Percentiles rank a stretch among this genome's conserved stretches.
Conservation (phyloP, 1,140 invertebrate genomes). For the Pentalonia nigronervosa region DNA sequence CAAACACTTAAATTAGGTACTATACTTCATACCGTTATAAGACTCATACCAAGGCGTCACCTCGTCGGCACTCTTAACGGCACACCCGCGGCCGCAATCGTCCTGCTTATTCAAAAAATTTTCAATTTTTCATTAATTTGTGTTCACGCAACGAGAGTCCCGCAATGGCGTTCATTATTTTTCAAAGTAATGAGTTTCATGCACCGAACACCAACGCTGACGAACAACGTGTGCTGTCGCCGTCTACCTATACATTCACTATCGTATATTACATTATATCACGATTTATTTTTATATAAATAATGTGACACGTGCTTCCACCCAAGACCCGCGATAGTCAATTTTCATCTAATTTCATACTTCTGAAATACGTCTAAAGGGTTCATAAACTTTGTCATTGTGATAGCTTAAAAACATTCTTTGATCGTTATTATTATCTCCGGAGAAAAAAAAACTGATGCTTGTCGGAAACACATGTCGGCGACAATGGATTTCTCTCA, state of each 20-base stretch:
- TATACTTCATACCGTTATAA: not conserved
- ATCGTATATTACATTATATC: not conserved
- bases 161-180: not conserved
- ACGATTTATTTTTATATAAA: not conserved
- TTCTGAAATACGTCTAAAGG: not conserved
- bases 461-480: not conserved
- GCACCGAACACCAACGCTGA: not conserved
- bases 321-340: not conserved
- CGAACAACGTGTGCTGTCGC: not conserved
- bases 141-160: not conserved
- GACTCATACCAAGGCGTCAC: not conserved
- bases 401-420: not conserved
- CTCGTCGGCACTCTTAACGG: not conserved
- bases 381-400: not conserved
- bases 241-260: not conserved
- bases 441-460: not conserved
- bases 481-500: not conserved
- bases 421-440: not conserved
- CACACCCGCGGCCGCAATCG: not conserved
- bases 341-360: not conserved
- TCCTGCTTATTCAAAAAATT: not conserved
- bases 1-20: not conserved
- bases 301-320: conserved; percentile 1
- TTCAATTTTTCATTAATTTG: conserved; percentile 1
- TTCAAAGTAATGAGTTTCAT: not conserved